Conservation (phyloP, 1,140 invertebrate genomes). For the Aleiodes sp. region DNA sequence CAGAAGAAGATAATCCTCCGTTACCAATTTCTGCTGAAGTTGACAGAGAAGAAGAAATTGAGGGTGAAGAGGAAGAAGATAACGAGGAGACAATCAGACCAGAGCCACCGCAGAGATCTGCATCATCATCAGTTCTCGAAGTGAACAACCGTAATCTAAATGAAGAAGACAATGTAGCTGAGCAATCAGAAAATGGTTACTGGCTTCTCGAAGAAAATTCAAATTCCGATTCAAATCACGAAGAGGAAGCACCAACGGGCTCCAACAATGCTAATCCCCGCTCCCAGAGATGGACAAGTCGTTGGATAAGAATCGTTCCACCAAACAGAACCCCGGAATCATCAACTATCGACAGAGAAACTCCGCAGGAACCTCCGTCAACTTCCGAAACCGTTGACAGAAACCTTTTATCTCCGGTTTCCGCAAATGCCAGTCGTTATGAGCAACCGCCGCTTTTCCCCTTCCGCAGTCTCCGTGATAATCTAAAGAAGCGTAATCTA, state of each 20-base stretch:
- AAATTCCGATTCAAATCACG: conserved; percentile 56
- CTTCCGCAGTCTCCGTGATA: conserved; percentile 52
- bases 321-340: conserved; percentile 36
- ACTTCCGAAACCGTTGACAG: neutral
- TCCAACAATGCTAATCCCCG: conserved; percentile 31
- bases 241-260: conserved; percentile 25
- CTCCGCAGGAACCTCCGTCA: neutral
- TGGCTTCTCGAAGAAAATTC: conserved; percentile 61
- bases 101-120: neutral
- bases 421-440: conserved; percentile 49
- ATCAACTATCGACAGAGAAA: neutral
- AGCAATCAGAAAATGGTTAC: conserved; percentile 59
- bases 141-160: neutral
- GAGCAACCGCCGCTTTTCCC: conserved; percentile 56
- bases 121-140: neutral
- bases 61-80: conserved; percentile 4
- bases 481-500: conserved; percentile 38
- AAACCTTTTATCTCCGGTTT: conserved; percentile 50
- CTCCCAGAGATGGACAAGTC: conserved; percentile 50
- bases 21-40: neutral
- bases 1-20: neutral
- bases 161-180: conserved; percentile 43
- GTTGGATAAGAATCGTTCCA: conserved; percentile 55
- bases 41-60: neutral
- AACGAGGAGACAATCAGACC: neutral